Conservation (phyloP, 2,888 invertebrate genomes). For the Malthinus flaveolus region DNA sequence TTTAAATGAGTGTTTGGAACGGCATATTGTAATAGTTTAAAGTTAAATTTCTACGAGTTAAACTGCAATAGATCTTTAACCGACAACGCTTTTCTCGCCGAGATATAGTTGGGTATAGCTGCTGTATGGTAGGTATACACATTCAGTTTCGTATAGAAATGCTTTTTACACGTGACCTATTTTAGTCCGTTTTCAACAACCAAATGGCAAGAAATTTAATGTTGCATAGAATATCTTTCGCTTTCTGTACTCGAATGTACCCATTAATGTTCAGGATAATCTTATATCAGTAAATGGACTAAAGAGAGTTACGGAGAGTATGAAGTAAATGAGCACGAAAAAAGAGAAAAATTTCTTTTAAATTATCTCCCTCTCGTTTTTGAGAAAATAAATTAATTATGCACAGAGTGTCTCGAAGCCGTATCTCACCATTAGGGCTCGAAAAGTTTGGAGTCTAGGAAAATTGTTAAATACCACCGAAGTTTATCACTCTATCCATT, state of each 20-base stretch:
- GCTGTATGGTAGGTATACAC: neutral
- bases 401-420: too few species aligned
- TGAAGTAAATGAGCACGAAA: conserved; percentile 13
- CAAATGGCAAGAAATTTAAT: conserved; percentile 22
- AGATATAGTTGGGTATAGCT: too few species aligned
- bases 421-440: too few species aligned
- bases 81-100: conserved; percentile 14
- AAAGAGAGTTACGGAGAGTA: conserved; percentile 11
- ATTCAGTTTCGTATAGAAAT: conserved; percentile 7
- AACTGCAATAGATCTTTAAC: conserved; percentile 21
- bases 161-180: conserved; percentile 20
- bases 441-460: too few species aligned
- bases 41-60: conserved; percentile 13
- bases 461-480: too few species aligned
- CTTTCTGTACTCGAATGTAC: conserved; percentile 16
- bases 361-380: neutral
- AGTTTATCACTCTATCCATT: too few species aligned
- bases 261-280: conserved; percentile 21
- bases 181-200: conserved; percentile 16
- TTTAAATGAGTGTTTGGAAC: conserved; percentile 18
- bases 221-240: conserved; percentile 18
- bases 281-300: conserved; percentile 20
- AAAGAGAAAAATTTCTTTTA: neutral
- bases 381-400: too few species aligned
- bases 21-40: conserved; percentile 18